Base-by-base conservation (phyloP, 2,113 vertebrate genomes). In the Excalfactoria chinensis region DNA sequence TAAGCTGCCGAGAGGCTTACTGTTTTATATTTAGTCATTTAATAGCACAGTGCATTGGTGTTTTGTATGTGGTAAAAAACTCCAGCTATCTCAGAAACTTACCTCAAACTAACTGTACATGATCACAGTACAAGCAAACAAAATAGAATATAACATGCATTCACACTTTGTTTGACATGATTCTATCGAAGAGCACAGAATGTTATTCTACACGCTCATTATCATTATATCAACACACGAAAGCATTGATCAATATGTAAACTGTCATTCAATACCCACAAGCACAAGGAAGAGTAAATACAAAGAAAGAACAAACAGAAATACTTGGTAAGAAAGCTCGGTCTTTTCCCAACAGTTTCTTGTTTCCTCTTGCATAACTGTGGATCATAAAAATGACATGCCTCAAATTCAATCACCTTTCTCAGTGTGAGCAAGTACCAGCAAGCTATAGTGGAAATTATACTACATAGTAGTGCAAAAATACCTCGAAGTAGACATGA, bases 341-440 rank as follows among this genome's bases (percentile, higher is more conserved):
- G 94, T 88, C 51, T 95, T 92, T 95, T 92, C 83, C 95, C 96
- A 97, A 91, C 93, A 88, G 96, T 95, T 96, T 73, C 90, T 92
- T 94, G 91, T 92, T 97, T 94, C 92, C 78, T 96, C 93, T 96
- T 93, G 96, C 89, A 93, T 75, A 97, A 96, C 95, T 98, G 97
- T 96, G 95, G 77, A 96, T 97, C 84, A 95, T 30, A 97, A 97
- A 97, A 97, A 96, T 26, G 53, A 95, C 63, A 96, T 23, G 9
- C 79, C 58, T 96, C 88, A 96, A 86, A 93, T 86, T 95, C 76
- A 80, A 9, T 49, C 53, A 34, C 40, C n/a, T 15, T 87, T 51
- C 11, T 74, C 22, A 91, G 18, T 14, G 17, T 66, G 37, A 90
- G 71, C 46, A 92, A 94, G 66, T n/a, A 86, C 4, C 34, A 95